Base-by-base conservation (phyloP, 2,888 invertebrate genomes). In the Ormia ochracea region DNA sequence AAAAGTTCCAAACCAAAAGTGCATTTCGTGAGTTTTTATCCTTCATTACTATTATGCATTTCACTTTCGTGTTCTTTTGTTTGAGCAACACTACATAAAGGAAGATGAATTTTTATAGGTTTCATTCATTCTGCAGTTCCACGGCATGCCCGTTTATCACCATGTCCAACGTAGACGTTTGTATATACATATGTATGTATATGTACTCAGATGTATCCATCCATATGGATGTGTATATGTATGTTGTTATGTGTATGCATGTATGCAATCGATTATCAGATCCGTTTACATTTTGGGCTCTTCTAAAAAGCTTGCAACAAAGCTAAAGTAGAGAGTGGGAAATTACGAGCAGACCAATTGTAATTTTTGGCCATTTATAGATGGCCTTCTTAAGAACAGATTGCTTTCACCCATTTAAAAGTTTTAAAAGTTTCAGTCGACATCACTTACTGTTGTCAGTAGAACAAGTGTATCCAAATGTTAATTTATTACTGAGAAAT, bases 1-100 rank as follows among this genome's bases (percentile, higher is more conserved):
- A 87, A 86, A 86, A 88, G 87, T 87, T 88, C 87, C 86, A 86
- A 86, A 86, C 87, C 87, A 88, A 87, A 88, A 87, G 88, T 87
- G 88, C 86, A 86, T 81, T 82, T 79, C 73, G 74, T 81, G 81
- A 82, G 72, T 75, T 85, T 83, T 82, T 82, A 80, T 76, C 76
- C 80, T 80, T 80, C 80, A 80, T 80, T 80, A 80, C 80, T 80
- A 76, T 80, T 80, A 80, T 80, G 73, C 72, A 68, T 80, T 76
- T 80, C 80, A 80, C 80, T 80, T 80, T 76, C 76, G 76, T 80
- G 80, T 80, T 72, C 80, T 80, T 80, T 80, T 80, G 80, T 80
- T 80, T 80, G 72, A 73, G 80, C 72, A 80, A 80, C 80, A 80
- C 80, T 80, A 76, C 76, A 76, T 45, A 66, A 79, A 75, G 65